Conservation (phyloP, 2,113 vertebrate species). For the Rhegmatorhina hoffmannsi region DNA sequence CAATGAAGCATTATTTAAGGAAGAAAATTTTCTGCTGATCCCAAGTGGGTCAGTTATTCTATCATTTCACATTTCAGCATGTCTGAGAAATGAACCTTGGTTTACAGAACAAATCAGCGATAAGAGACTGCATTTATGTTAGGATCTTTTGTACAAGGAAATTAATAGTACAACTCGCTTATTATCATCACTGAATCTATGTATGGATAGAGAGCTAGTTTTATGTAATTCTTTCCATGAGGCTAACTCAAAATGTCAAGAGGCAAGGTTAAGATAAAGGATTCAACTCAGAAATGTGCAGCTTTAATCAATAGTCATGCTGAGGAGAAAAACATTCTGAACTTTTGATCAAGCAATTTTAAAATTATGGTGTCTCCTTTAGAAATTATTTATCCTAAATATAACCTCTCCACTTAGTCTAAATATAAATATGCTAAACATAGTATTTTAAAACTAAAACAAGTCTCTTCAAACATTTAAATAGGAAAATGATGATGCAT, state of each 20-base stretch:
- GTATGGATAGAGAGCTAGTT: not conserved
- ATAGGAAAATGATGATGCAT: constrained; percentile 31
- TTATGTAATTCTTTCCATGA: not conserved
- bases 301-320: not conserved
- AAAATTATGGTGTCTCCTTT: not conserved
- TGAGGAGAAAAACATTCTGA: not conserved
- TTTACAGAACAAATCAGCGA: not conserved
- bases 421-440: constrained; percentile 44
- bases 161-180: constrained; percentile 3
- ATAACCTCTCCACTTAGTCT: not conserved
- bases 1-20: not conserved
- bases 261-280: not conserved
- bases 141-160: not conserved
- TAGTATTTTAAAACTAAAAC: constrained; percentile 12
- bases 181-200: not conserved
- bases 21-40: not conserved
- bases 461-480: constrained; percentile 17
- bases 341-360: constrained; percentile 33
- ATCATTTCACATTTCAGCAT: not conserved
- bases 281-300: not conserved
- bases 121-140: constrained; percentile 14
- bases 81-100: constrained; percentile 10
- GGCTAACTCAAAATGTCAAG: constrained; percentile 31
- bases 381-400: not conserved
- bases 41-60: not conserved